These are phyloP conservation scores for Dasyornis broadbenti DNA, from an alignment of 2,113 vertebrate species.

Conservation along the genomic window DNA sequence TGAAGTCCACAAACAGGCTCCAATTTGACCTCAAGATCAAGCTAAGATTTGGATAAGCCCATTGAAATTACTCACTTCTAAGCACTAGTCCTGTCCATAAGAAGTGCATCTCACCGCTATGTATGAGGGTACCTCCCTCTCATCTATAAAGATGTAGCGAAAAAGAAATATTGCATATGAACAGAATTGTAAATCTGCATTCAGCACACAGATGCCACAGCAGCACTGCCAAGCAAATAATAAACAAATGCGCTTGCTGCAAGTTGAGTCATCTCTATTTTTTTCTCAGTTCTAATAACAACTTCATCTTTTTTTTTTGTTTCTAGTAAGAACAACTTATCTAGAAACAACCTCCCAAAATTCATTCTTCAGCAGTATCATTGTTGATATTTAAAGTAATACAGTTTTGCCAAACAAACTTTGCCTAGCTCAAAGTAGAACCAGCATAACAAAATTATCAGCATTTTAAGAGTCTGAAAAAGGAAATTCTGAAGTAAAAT, in stretches of 20 bases:
- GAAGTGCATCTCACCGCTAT: neutral
- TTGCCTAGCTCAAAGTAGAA: neutral
- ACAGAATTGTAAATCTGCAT: neutral
- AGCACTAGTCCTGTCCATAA: neutral
- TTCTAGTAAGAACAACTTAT: neutral
- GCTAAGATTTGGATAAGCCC: neutral
- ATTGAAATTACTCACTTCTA: neutral
- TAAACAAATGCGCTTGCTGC: neutral
- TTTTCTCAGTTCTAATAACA: neutral
- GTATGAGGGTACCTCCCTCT: neutral
- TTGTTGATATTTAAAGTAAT: neutral
- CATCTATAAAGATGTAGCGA: neutral
- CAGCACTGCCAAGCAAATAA: neutral
- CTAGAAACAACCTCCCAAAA: neutral
- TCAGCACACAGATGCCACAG: neutral
- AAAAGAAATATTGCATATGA: neutral
- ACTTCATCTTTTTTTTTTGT: neutral
- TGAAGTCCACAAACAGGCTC: neutral
- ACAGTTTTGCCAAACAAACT: neutral
- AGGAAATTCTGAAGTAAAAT: neutral
- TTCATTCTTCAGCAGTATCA: neutral
- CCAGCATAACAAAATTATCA: neutral
- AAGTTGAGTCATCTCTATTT: neutral
- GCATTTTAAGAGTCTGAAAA: neutral
- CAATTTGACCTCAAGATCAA: neutral